These are phyloP conservation scores for Delichon dasypus DNA, from an alignment of 2,797 vertebrate species.

Conservation along the genomic window DNA sequence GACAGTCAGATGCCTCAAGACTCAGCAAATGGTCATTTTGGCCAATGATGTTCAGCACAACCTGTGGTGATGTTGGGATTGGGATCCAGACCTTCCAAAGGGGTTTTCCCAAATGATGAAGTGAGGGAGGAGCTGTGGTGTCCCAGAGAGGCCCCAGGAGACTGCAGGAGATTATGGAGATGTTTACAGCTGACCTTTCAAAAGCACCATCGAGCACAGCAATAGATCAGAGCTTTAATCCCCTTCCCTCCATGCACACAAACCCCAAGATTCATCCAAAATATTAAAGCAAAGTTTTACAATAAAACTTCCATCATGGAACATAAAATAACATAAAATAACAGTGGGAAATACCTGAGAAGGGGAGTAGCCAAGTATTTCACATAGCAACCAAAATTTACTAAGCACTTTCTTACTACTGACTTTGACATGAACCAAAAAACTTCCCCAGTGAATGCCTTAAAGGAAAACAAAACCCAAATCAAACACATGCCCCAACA, in stretches of 20 bases:
- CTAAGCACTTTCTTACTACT: background rate
- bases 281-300: background rate
- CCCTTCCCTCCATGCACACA: background rate
- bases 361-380: background rate
- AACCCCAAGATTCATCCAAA: background rate
- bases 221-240: background rate
- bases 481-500: fast-evolving
- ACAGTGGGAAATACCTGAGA: background rate
- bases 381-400: background rate
- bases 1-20: background rate
- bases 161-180: background rate
- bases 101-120: background rate
- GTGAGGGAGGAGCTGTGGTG: background rate
- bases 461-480: background rate
- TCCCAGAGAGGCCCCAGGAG: background rate
- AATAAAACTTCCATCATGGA: background rate
- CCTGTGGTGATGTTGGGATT: fast-evolving
- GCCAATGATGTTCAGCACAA: background rate
- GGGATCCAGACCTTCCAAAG: background rate
- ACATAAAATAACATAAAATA: background rate
- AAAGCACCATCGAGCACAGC: background rate
- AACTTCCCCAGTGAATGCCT: background rate
- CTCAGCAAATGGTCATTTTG: background rate
- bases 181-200: background rate
- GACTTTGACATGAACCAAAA: background rate